Evolutionary conservation across 1,140 invertebrate species (phyloP).

Genomic region (Anastrepha ludens): DNA sequence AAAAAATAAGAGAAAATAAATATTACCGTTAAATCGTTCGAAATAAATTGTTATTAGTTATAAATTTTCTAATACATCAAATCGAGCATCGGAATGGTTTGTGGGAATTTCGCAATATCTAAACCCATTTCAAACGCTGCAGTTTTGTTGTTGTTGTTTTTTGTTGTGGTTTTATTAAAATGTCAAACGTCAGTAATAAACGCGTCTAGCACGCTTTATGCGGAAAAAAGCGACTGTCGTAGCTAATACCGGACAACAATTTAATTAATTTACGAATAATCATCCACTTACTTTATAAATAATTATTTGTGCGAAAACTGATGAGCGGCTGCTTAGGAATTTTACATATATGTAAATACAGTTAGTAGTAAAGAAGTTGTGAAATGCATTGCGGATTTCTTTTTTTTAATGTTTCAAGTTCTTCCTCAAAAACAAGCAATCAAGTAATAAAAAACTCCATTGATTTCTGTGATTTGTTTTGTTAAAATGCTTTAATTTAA

Average conservation of each 20-base stretch:
- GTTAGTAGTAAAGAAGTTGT: background rate
- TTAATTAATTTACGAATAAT: background rate
- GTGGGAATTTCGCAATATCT: background rate
- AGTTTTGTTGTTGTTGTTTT: conserved; percentile 1
- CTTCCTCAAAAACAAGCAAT: background rate
- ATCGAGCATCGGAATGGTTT: background rate
- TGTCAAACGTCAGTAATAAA: no score
- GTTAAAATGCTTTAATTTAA: conserved; percentile 11
- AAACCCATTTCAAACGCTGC: background rate
- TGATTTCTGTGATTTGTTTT: background rate
- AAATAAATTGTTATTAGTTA: background rate
- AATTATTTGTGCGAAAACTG: background rate
- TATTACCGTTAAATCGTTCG: background rate
- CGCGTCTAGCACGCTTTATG: background rate
- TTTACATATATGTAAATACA: background rate
- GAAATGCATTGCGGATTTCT: background rate
- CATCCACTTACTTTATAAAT: background rate
- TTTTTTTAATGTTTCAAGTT: background rate
- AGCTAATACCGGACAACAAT: background rate
- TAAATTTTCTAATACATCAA: background rate
- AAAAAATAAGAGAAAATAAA: background rate
- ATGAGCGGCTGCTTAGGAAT: background rate
- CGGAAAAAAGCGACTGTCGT: background rate
- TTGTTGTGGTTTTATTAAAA: background rate
- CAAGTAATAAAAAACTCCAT: background rate